phyloP scores from a whole-genome alignment of 2,888 invertebrate genomes.

The Hypolimnas misippus region DNA sequence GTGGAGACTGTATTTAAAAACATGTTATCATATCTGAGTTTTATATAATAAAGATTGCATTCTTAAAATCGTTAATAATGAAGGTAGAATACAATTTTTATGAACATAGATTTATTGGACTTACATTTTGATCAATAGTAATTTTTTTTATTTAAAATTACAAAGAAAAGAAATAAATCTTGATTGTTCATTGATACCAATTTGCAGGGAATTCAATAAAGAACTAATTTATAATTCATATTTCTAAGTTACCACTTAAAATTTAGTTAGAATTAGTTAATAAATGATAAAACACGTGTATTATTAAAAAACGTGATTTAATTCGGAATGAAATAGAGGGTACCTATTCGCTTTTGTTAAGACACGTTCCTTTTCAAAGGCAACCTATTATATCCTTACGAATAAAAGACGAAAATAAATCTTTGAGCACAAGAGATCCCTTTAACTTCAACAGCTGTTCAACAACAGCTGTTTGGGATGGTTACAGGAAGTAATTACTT shows the following conservation, averaged over 20 bases:
- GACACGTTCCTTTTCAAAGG: conserved; percentile 8
- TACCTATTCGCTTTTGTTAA: neutral
- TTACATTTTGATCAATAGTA: neutral
- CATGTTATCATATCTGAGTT: too few species aligned
- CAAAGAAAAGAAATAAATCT: neutral
- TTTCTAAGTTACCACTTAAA: neutral
- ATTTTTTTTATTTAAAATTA: neutral
- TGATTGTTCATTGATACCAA: too few species aligned
- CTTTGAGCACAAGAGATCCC: conserved; percentile 24
- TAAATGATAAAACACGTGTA: neutral
- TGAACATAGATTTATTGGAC: neutral
- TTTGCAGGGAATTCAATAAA: too few species aligned
- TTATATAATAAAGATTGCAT: too few species aligned
- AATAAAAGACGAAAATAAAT: conserved; percentile 28
- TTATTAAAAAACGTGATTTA: conserved; percentile 1
- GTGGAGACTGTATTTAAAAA: too few species aligned
- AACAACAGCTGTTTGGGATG: conserved; percentile 24
- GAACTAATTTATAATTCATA: too few species aligned
- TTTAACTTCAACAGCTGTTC: conserved; percentile 29
- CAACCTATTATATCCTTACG: conserved; percentile 4
- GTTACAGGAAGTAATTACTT: conserved; percentile 16
- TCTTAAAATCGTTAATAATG: neutral
- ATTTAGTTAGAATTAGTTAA: neutral
- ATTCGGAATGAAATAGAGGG: conserved; percentile 3
- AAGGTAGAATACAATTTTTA: neutral